These are phyloP conservation scores for Nematopogon swammerdamellus DNA, from an alignment of 2,888 invertebrate genomes.

Conservation along the genomic window DNA sequence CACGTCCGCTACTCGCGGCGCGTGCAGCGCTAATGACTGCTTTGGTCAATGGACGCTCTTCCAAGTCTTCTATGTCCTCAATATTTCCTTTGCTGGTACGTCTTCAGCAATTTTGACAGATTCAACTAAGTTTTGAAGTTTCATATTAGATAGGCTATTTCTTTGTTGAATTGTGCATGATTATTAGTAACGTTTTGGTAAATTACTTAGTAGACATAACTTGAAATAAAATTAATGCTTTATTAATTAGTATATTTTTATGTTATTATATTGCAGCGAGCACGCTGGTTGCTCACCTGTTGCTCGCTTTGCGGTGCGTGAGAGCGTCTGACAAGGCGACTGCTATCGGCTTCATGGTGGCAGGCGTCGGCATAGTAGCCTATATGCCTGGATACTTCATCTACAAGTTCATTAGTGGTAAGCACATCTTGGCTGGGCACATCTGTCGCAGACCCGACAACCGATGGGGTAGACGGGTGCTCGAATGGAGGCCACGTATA, in stretches of 20 bases:
- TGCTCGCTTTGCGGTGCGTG: conserved; percentile 54
- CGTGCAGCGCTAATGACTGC: conserved; percentile 49
- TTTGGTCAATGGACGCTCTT: conserved; percentile 44
- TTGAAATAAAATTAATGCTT: too few relatives aligned
- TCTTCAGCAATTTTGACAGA: too few relatives aligned
- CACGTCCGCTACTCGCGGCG: conserved; percentile 41
- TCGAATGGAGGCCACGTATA: too few relatives aligned
- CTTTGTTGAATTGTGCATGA: too few relatives aligned
- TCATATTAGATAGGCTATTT: too few relatives aligned
- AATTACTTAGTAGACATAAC: too few relatives aligned
- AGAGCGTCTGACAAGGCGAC: conserved; percentile 59
- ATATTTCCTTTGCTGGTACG: conserved; percentile 25
- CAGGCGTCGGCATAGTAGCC: conserved; percentile 50
- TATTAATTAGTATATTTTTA: too few relatives aligned
- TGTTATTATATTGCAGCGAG: conserved; percentile 18
- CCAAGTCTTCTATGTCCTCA: conserved; percentile 33
- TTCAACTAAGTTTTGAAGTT: too few relatives aligned
- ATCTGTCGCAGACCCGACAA: too few relatives aligned
- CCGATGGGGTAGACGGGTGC: too few relatives aligned
- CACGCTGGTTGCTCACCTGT: conserved; percentile 37
- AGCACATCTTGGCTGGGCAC: conserved; percentile 10
- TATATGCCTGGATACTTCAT: conserved; percentile 62
- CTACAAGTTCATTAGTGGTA: conserved; percentile 58
- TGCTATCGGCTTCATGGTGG: conserved; percentile 55
- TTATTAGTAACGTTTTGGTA: not conserved